Evolutionary conservation across 2,797 vertebrate genomes (phyloP), one percentile per base, ranked within the genome.

Genomic region (Malacoctenus gilli): DNA sequence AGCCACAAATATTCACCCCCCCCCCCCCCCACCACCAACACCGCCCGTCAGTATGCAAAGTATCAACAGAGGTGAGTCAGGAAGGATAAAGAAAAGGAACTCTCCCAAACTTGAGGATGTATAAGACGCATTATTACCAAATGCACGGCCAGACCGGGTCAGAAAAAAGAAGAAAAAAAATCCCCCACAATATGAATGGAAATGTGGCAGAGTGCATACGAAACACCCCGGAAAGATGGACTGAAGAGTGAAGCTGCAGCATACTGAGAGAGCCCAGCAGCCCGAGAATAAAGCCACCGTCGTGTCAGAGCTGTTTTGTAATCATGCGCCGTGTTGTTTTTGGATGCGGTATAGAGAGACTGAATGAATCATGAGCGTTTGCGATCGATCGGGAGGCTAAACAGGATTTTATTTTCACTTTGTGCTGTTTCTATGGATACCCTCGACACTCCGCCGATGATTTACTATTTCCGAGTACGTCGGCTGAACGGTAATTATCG

Each of bases 381-480:
- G 37, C 30, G 52, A 74, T 72, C 63, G 49, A 52, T 28, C 38
- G 19, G 9, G 35, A 37, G 6, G 34, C 43, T 31, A 39, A 67
- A 58, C n/a, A 40, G 50, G n/a, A 12, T 8, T 16, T 18, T 28
- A 37, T 66, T 72, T 69, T 68, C 40, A 36, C 30, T 61, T 60
- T 43, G 39, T 53, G 47, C 40, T 28, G 59, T 77, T 72, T 40
- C 82, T 59, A 66, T 76, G 66, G 80, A 77, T 61, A 76, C 68
- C 40, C 11, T 50, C 32, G 12, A 39, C 44, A 34, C 32, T 39
- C 20, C 18, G 49, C 48, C 44, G 21, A 58, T 58, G 18, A 47
- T 15, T 53, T 54, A 58, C 53, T 46, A 48, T 72, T 69, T 61
- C 23, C 11, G 8, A 67, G 50, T 15, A 15, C 3, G 2, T 13